These are phyloP conservation scores for Xestia sexstrigata DNA, from an alignment of 2,888 invertebrate genomes.

Conservation along the genomic window DNA sequence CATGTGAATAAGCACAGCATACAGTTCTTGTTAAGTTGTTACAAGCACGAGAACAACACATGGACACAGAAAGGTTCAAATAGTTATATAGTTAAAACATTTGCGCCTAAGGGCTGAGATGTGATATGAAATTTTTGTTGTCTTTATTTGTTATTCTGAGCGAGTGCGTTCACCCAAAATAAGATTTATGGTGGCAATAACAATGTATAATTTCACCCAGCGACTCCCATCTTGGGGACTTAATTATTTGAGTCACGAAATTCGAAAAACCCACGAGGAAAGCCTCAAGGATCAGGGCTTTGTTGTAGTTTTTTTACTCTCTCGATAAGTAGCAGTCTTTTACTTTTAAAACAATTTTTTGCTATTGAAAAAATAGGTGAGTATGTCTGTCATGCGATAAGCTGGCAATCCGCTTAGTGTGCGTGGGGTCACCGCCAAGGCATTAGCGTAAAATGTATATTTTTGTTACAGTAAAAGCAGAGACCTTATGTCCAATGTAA, in stretches of 20 bases:
- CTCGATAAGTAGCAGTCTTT: slow-evolving; percentile 77
- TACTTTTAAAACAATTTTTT: slow-evolving; percentile 85
- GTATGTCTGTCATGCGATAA: slow-evolving; percentile 85
- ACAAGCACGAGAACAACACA: slow-evolving; percentile 15
- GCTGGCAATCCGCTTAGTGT: slow-evolving; percentile 88
- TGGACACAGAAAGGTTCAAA: slow-evolving; percentile 24
- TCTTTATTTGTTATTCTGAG: slow-evolving; percentile 83
- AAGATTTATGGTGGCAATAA: slow-evolving; percentile 88
- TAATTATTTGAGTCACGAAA: slow-evolving; percentile 91
- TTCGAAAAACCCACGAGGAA: slow-evolving; percentile 86
- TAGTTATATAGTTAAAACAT: slow-evolving; percentile 50
- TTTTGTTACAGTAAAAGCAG: slow-evolving; percentile 76
- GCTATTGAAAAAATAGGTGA: slow-evolving; percentile 86
- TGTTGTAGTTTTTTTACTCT: slow-evolving; percentile 82
- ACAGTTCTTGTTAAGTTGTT: slow-evolving; percentile 1
- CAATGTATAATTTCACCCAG: slow-evolving; percentile 88
- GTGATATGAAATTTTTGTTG: slow-evolving; percentile 75
- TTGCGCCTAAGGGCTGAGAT: slow-evolving; percentile 52
- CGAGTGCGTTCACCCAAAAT: slow-evolving; percentile 85
- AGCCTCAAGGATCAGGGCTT: slow-evolving; percentile 86
- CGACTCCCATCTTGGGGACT: slow-evolving; percentile 84
- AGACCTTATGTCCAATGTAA: slow-evolving; percentile 44
- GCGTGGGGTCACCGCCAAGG: slow-evolving; percentile 80
- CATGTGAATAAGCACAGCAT: slow-evolving; percentile 33
- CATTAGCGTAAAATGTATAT: slow-evolving; percentile 87